A percentile compares a stretch with the other conserved stretches of the same genome.
phyloP scores from a whole-genome alignment of 2,888 invertebrate species.

The Brenthis hecate region DNA sequence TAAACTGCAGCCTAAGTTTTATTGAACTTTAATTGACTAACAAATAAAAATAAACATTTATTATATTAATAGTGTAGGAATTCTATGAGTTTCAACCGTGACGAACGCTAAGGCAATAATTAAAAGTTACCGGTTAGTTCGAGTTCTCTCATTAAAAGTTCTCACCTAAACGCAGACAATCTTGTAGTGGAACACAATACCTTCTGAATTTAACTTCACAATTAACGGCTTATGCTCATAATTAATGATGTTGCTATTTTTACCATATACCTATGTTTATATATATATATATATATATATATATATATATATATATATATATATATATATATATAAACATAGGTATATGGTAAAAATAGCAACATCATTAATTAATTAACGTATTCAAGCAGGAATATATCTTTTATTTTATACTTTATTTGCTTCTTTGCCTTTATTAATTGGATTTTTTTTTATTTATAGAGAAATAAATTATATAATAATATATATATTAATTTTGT shows the following conservation, averaged over 20 bases:
- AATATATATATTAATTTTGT: too few species aligned
- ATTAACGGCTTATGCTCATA: conserved; percentile 10
- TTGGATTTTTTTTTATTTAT: too few species aligned
- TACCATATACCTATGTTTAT: neutral
- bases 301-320: neutral
- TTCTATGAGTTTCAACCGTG: conserved; percentile 9
- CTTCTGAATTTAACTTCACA: conserved; percentile 42
- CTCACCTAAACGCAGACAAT: conserved; percentile 70
- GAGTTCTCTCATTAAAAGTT: conserved; percentile 76
- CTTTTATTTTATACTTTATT: too few species aligned
- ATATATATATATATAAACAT: neutral
- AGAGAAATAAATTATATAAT: too few species aligned
- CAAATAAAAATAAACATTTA: too few species aligned
- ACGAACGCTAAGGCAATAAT: conserved; percentile 54
- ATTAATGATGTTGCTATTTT: neutral
- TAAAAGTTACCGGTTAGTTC: conserved; percentile 73
- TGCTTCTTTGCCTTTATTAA: too few species aligned
- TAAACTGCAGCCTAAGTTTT: too few species aligned
- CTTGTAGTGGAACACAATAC: conserved; percentile 61
- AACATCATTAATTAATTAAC: too few species aligned
- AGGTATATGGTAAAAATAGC: neutral
- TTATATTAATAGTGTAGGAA: too few species aligned
- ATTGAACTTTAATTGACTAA: too few species aligned
- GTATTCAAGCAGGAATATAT: too few species aligned
- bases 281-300: too few species aligned